These are phyloP conservation scores for Crenuchus spilurus DNA, from an alignment of 2,797 vertebrate genomes.

Conservation along the genomic window DNA sequence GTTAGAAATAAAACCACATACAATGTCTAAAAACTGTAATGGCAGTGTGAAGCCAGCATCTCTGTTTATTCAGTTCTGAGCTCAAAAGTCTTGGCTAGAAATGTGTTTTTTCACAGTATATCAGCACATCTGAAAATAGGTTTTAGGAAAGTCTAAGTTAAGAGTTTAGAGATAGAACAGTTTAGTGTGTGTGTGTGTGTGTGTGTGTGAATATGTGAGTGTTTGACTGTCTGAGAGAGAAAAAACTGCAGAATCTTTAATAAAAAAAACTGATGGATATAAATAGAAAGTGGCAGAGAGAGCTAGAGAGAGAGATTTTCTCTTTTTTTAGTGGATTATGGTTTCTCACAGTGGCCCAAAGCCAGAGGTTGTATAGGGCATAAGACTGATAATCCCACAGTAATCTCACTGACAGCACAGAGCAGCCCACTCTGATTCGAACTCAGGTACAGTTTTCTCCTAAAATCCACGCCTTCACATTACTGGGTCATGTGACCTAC, in stretches of 20 bases:
- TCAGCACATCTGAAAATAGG: no score
- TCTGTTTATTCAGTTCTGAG: no score
- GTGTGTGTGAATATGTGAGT: background rate
- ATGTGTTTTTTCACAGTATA: no score
- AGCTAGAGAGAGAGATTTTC: background rate
- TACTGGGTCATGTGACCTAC: background rate
- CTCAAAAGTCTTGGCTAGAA: no score
- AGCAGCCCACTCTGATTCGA: background rate
- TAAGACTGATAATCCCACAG: slow-evolving; percentile 28
- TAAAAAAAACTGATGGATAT: background rate
- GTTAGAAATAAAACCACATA: no score
- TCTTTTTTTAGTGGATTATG: slow-evolving; percentile 26
- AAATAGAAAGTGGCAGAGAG: background rate
- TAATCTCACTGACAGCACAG: slow-evolving; percentile 27
- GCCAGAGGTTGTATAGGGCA: slow-evolving; percentile 14
- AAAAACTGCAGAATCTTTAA: background rate
- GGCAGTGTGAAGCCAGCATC: no score
- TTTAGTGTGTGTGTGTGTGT: slow-evolving; percentile 3
- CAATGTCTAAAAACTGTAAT: no score
- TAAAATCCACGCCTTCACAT: background rate
- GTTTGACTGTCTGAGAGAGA: background rate
- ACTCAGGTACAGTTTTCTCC: slow-evolving; percentile 7
- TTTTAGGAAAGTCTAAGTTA: no score
- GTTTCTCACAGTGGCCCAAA: slow-evolving; percentile 13
- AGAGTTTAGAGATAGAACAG: no score